A percentile compares a stretch with the other conserved stretches of the same genome.
Evolutionary conservation across 2,888 invertebrate genomes (phyloP).

Genomic region (Masnerella sp.): DNA sequence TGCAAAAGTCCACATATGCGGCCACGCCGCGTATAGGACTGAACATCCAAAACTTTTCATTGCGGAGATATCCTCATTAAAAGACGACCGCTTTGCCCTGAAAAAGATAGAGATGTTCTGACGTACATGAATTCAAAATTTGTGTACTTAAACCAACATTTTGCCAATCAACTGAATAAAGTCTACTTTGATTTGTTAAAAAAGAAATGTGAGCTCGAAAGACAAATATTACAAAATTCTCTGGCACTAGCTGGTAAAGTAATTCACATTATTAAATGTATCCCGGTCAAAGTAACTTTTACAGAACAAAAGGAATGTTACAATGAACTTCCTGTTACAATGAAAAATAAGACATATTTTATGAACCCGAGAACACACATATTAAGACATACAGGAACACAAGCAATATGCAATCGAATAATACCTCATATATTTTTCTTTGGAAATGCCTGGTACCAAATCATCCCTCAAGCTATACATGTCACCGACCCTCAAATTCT

Average conservation of each 20-base stretch:
- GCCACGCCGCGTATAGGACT: not conserved
- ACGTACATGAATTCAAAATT: constrained; percentile 13
- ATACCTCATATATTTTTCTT: not conserved
- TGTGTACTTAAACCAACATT: not conserved
- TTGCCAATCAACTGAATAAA: not conserved
- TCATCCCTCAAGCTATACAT: not conserved
- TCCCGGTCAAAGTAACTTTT: constrained; percentile 57
- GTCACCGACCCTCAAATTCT: not conserved
- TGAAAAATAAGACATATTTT: constrained; percentile 35
- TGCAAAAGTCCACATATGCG: not conserved
- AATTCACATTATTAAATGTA: constrained; percentile 64
- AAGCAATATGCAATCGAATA: not conserved
- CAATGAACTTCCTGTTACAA: constrained; percentile 6
- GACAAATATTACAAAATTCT: not conserved
- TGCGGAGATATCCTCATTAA: not conserved
- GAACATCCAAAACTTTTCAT: constrained; percentile 14
- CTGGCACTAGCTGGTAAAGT: constrained; percentile 62
- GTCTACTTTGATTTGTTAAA: not conserved
- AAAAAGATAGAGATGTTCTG: not conserved
- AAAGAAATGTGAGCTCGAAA: not conserved
- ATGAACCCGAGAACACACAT: constrained; percentile 61
- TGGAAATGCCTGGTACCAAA: not conserved
- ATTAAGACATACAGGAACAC: constrained; percentile 14
- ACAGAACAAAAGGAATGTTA: constrained; percentile 56
- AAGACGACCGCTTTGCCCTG: not conserved